Conservation (phyloP, 2,797 vertebrate species). For the Tragelaphus oryx region DNA sequence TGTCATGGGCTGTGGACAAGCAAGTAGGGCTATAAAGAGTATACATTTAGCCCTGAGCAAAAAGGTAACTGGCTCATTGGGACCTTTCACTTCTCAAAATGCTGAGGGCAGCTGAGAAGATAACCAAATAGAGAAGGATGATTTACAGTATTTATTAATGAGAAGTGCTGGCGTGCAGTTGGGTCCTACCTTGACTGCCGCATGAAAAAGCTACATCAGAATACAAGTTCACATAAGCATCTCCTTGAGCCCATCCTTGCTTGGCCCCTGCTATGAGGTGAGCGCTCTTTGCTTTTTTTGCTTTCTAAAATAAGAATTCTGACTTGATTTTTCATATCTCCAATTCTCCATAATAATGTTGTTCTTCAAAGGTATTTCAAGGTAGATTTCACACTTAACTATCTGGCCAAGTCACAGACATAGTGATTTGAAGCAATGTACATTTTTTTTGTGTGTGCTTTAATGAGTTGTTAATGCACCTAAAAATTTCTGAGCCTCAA, state of each 20-base stretch:
- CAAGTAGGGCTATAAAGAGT: slow-evolving; percentile 17
- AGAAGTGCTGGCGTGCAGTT: neutral
- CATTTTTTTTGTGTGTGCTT: neutral
- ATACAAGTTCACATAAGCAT: neutral
- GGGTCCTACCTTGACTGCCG: neutral
- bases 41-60: slow-evolving; percentile 9
- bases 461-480: neutral
- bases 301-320: slow-evolving; percentile 32
- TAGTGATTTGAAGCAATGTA: neutral
- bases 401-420: neutral
- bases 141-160: slow-evolving; percentile 7
- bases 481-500: neutral
- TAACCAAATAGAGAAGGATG: neutral
- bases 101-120: slow-evolving; percentile 33
- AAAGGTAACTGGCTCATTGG: slow-evolving; percentile 2
- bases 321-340: neutral
- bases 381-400: neutral
- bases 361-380: neutral
- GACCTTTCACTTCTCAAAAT: slow-evolving; percentile 10
- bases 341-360: neutral
- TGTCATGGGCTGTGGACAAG: slow-evolving; percentile 8
- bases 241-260: neutral
- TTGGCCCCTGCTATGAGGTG: neutral
- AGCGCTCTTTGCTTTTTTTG: neutral
- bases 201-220: neutral